phyloP scores from a whole-genome alignment of 2,113 vertebrate genomes.

The Excalfactoria chinensis region DNA sequence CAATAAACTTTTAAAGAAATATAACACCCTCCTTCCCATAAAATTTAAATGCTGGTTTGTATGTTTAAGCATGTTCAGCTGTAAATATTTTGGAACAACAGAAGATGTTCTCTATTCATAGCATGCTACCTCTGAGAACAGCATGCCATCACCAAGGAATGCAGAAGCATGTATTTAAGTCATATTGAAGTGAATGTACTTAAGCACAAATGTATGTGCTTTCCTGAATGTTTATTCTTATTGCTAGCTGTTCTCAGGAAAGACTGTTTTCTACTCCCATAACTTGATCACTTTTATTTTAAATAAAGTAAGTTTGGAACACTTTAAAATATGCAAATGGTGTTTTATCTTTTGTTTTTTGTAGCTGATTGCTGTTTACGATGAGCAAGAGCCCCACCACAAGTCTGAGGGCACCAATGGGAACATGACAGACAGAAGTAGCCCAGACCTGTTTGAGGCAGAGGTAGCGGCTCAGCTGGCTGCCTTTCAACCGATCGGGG shows the following conservation, averaged over 20 bases:
- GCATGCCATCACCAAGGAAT: background rate
- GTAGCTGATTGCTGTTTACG: conserved; percentile 95
- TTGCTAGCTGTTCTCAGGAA: background rate
- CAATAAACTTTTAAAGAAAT: background rate
- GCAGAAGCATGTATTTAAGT: background rate
- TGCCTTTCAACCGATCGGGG: conserved; percentile 88
- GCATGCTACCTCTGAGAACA: background rate
- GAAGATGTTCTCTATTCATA: background rate
- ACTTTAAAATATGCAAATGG: background rate
- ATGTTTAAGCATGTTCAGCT: background rate
- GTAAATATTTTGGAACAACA: background rate
- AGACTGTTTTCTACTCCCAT: background rate
- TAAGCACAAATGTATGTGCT: background rate
- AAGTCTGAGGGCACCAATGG: conserved; percentile 78
- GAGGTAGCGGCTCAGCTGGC: conserved; percentile 85
- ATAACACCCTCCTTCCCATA: background rate
- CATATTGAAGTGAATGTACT: background rate
- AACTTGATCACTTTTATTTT: background rate
- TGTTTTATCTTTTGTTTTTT: conserved; percentile 67
- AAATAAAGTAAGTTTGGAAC: background rate
- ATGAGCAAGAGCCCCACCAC: conserved; percentile 88
- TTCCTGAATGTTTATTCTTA: background rate
- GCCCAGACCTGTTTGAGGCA: conserved; percentile 86
- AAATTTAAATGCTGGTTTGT: background rate
- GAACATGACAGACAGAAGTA: conserved; percentile 77